Percentiles rank a stretch among this genome's conserved stretches.
These are phyloP conservation scores for Grallaria varia DNA, from an alignment of 2,113 vertebrate species.

Conservation along the genomic window DNA sequence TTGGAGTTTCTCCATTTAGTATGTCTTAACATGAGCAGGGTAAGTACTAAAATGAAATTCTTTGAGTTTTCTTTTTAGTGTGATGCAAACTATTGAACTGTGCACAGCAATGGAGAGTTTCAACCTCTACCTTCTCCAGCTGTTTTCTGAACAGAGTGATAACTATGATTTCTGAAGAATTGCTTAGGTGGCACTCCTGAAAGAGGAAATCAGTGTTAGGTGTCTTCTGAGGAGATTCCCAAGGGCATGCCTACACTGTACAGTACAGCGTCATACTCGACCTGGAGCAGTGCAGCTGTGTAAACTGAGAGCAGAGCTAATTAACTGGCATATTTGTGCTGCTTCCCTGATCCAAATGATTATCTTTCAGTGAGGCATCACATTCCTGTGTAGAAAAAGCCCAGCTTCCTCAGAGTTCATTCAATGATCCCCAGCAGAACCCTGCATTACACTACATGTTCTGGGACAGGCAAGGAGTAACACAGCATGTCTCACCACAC, in stretches of 20 bases:
- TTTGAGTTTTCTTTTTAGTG: neutral
- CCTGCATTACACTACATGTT: accelerated
- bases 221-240: neutral
- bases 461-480: neutral
- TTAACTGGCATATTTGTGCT: neutral
- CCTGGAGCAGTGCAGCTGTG: neutral
- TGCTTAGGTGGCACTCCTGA: neutral
- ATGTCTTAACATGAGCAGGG: neutral
- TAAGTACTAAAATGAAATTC: neutral
- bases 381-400: neutral
- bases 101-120: neutral
- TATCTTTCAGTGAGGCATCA: neutral
- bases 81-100: neutral
- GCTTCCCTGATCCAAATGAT: neutral
- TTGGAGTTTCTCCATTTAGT: neutral
- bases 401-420: neutral
- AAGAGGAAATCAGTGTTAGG: neutral
- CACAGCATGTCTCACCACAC: accelerated
- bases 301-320: neutral
- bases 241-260: neutral
- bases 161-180: neutral
- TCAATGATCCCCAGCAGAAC: neutral
- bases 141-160: neutral
- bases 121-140: neutral
- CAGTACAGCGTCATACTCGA: neutral